Evolutionary conservation across 2,113 vertebrate species (phyloP).

Genomic region (Falco punctatus): DNA sequence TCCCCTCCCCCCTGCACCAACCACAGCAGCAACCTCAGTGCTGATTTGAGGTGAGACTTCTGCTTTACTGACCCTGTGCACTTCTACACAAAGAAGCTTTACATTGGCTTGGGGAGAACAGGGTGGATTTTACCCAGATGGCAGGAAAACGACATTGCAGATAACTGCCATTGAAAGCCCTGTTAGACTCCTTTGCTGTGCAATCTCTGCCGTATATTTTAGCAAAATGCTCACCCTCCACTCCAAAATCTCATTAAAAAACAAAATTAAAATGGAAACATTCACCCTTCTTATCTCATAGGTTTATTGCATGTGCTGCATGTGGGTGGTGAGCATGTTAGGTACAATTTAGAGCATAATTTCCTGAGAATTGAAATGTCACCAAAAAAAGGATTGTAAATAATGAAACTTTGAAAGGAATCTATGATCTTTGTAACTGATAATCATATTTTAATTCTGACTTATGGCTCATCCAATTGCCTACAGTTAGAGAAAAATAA

Average conservation of each 20-base stretch:
- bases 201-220: constrained; percentile 30
- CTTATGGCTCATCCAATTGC: constrained; percentile 63
- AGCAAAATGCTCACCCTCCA: constrained; percentile 19
- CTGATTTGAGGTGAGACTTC: background rate
- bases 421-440: constrained; percentile 54
- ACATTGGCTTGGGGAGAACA: background rate
- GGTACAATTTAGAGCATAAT: constrained; percentile 59
- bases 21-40: background rate
- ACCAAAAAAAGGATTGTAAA: constrained; percentile 60
- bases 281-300: constrained; percentile 38
- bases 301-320: constrained; percentile 36
- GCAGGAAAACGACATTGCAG: constrained; percentile 28
- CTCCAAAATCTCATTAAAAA: constrained; percentile 54
- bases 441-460: constrained; percentile 73
- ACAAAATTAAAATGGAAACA: constrained; percentile 46
- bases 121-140: constrained; percentile 19
- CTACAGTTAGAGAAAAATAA: constrained; percentile 53
- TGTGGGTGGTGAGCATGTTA: constrained; percentile 57
- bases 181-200: background rate
- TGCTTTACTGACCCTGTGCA: background rate
- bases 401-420: constrained; percentile 61
- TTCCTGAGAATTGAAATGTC: constrained; percentile 63
- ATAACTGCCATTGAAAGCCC: constrained; percentile 12
- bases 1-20: background rate
- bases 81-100: background rate